Percentiles rank a stretch among this genome's conserved stretches.
Evolutionary conservation across 2,797 vertebrate species (phyloP).

Genomic region (Potorous gilbertii): DNA sequence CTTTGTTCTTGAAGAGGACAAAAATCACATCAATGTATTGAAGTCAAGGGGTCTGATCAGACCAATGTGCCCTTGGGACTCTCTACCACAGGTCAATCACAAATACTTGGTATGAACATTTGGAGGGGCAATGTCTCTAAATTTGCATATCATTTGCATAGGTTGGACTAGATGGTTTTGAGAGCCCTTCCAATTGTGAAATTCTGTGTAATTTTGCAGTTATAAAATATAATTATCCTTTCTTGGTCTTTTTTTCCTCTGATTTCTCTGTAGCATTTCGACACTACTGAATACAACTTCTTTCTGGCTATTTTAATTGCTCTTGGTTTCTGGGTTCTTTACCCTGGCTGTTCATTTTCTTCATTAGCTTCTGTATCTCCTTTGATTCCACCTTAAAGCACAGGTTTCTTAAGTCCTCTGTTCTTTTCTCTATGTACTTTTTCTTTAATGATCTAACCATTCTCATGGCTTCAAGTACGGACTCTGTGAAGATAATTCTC

Average conservation of each 20-base stretch:
- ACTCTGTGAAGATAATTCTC: not conserved
- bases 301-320: not conserved
- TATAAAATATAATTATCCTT: not conserved
- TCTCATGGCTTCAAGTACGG: not conserved
- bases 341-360: not conserved
- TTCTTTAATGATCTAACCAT: not conserved
- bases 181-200: not conserved
- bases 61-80: not conserved
- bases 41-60: not conserved
- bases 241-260: not conserved
- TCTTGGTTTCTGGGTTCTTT: not conserved
- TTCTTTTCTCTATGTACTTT: not conserved
- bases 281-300: not conserved
- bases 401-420: not conserved
- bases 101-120: not conserved
- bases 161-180: not conserved
- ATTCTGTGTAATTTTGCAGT: not conserved
- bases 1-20: not conserved
- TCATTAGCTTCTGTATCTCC: not conserved
- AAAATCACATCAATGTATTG: not conserved
- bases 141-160: not conserved
- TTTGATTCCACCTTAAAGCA: not conserved
- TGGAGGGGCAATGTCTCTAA: not conserved
- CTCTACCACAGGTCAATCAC: not conserved
- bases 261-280: not conserved